Base-by-base conservation (phyloP, 2,797 vertebrate genomes). In the Enteromius unitaeniatus region DNA sequence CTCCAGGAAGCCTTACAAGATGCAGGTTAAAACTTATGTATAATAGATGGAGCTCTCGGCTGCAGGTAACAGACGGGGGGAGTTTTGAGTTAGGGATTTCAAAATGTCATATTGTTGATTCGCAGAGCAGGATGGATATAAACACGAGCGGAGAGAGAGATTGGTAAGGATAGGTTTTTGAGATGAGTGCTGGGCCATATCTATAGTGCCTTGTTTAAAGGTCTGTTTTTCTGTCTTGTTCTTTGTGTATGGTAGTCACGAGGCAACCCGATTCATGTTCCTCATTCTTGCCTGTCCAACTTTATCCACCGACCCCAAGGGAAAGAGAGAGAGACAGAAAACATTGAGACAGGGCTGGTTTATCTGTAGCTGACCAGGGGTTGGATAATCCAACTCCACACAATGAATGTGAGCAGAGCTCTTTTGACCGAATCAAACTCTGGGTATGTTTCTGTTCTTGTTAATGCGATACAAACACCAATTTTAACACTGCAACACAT, bases 311-410 rank as follows among this genome's bases (percentile, higher is more conserved):
- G 31, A 86, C 45, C 60, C 69, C 79, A 49, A 4, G 2, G 65
- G 78, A 85, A 78, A 88, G 81, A 79, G 73, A 83, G 37, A 69
- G 86, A 86, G 28, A 74, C 75, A 85, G 84, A 26, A 21, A 86
- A 74, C 55, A 60, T 78, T 47, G 76, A 73, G 11, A 15, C 78
- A 81, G 80, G 17, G 34, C 86, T 64, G 81, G 80, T 84, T 89
- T 87, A 89, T 87, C 88, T 86, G 21, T 76, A 74, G 64, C 78
- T 78, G 83, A 83, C 81, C 86, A 85, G 86, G 78, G 77, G 81
- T 53, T 70, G 78, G 81, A 89, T 86, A 87, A 85, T 86, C 86
- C 83, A 68, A 76, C 21, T 67, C 28, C 74, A 84, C 64, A 89
- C 86, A 89, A 85, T 84, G 73, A 79, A 82, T 51, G 23, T 55